A percentile compares a stretch with the other conserved stretches of the same genome.
These are phyloP conservation scores for Heliornis fulica DNA, from an alignment of 2,113 vertebrate species.

Conservation along the genomic window DNA sequence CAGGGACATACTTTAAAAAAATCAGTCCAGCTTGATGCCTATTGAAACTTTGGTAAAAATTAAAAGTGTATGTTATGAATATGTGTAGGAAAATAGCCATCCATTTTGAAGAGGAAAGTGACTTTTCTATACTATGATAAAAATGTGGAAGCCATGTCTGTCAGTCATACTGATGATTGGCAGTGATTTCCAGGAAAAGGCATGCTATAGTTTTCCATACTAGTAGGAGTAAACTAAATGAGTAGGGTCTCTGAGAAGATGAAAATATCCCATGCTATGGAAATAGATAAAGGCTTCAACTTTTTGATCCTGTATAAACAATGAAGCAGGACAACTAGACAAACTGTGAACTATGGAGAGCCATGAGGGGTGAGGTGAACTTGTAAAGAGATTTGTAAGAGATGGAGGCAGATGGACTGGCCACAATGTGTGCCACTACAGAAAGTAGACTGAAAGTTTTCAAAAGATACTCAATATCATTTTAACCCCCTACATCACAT, in stretches of 20 bases:
- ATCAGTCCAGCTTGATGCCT: neutral
- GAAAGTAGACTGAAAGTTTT: neutral
- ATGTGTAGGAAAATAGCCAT: neutral
- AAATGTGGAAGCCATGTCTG: neutral
- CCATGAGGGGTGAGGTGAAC: neutral
- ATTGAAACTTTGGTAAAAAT: neutral
- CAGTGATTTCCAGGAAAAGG: neutral
- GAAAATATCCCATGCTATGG: neutral
- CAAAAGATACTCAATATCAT: neutral
- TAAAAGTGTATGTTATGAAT: neutral
- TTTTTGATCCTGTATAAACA: neutral
- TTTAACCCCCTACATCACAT: neutral
- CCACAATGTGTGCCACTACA: neutral
- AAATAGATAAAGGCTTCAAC: neutral
- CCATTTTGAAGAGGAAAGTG: neutral
- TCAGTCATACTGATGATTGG: neutral
- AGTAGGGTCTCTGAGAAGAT: neutral
- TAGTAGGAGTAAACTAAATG: neutral
- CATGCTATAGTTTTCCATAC: neutral
- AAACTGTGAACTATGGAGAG: neutral
- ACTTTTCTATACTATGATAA: neutral
- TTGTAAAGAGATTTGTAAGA: neutral
- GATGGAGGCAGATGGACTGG: neutral
- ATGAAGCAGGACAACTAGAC: neutral
- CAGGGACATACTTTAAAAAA: neutral